phyloP scores from a whole-genome alignment of 2,113 vertebrate genomes.

The Illadopsis cleaveri region DNA sequence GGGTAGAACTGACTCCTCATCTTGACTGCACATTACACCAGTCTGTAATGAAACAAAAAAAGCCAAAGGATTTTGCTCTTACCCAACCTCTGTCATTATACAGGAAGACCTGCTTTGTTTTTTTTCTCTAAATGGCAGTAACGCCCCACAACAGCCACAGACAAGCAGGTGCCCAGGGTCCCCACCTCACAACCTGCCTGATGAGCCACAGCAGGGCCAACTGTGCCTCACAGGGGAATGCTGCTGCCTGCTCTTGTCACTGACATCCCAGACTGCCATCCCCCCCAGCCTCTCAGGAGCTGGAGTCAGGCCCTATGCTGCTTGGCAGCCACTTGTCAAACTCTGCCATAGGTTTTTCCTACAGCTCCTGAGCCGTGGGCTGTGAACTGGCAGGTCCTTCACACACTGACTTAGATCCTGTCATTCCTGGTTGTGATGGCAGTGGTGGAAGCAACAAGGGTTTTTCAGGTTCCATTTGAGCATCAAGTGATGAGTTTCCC shows the following conservation, averaged over 20 bases:
- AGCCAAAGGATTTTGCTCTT: background rate
- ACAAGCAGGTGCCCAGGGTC: background rate
- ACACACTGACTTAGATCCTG: background rate
- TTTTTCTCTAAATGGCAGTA: background rate
- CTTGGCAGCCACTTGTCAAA: background rate
- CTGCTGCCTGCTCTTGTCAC: background rate
- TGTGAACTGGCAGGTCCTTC: background rate
- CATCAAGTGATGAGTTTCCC: background rate
- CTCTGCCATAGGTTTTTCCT: background rate
- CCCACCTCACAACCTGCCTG: background rate
- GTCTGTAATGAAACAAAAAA: background rate
- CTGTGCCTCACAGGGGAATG: background rate
- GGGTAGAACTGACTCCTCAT: background rate
- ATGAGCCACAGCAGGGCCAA: background rate
- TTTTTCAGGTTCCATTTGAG: background rate
- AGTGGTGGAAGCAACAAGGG: background rate
- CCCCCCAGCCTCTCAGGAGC: background rate
- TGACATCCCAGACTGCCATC: accelerated
- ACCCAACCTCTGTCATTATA: background rate
- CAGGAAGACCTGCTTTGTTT: background rate
- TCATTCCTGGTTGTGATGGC: background rate
- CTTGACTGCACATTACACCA: background rate
- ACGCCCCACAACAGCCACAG: background rate
- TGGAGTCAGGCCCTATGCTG: background rate
- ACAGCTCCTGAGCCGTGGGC: background rate